Conservation (phyloP, 2,797 vertebrate species). For the Catharus ustulatus region DNA sequence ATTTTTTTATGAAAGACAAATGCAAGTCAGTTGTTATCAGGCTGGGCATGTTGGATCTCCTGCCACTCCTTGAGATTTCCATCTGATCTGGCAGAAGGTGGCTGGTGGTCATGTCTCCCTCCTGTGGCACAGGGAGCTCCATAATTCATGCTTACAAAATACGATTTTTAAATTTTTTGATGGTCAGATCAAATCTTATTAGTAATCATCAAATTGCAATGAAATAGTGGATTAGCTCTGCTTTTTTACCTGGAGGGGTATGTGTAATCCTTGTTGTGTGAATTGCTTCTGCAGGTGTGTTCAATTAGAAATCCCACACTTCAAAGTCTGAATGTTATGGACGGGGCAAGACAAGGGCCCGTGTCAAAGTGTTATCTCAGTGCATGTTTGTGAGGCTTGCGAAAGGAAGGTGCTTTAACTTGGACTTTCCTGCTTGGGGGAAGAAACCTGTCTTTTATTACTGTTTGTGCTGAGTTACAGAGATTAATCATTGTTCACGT, state of each 20-base stretch:
- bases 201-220: background rate
- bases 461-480: background rate
- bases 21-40: background rate
- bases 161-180: background rate
- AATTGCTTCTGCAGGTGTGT: background rate
- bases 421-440: background rate
- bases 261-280: background rate
- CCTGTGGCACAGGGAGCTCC: background rate
- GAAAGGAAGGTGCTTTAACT: background rate
- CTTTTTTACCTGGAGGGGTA: background rate
- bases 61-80: background rate
- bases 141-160: background rate
- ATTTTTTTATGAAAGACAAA: background rate
- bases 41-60: background rate
- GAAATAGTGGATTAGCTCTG: background rate
- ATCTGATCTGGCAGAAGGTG: background rate
- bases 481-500: slow-evolving; percentile 33
- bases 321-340: background rate
- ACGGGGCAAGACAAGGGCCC: background rate
- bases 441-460: background rate
- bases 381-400: background rate
- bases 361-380: background rate
- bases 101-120: background rate
- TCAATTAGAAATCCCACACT: background rate
- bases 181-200: background rate